Base-by-base conservation (phyloP, 2,888 invertebrate genomes). In the Tipula unca region DNA sequence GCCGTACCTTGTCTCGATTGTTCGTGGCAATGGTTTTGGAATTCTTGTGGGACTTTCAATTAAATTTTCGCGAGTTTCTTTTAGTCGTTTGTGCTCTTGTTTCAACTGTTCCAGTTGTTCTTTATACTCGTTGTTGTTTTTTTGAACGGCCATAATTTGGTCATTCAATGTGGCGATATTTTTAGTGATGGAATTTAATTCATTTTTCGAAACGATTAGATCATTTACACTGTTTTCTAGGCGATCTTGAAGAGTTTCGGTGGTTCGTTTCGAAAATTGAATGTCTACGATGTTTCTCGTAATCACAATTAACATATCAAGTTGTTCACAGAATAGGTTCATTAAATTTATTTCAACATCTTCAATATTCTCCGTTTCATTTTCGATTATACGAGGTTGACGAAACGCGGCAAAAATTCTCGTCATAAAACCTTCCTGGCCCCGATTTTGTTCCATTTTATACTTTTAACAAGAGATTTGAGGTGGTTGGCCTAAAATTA, bases 121-220 rank as follows among this genome's bases (percentile, higher is more conserved):
- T 39, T 86, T 87, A 8, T 85, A 86, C 8, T 87, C 86, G 8
- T 86, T 85, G 10, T 84, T 84, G 36, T 87, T 86, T 6, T 36
- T 14, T 82, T 86, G 82, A 69, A 87, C 86, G 3, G 87, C 87
- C 13, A 82, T 82, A 25, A 87, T 86, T 85, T 87, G 86, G 25
- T 25, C 84, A 20, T 85, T 86, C 17, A 86, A 85, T 3, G 87
- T 85, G 35, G 82, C 82, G 4, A 87, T 86, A 85, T 86, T 87
- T 13, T 86, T 85, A 4, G 88, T 84, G 3, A 89, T 88, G 17
- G 88, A 88, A 87, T 88, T 89, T 85, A 90, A 87, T 87, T 90
- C 90, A 35, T 86, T 87, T 85, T 90, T 88, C 35, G 90, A 87
- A 85, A 86, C 86, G 20, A 89, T 88, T 17, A 91, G 87, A 85